phyloP scores from a whole-genome alignment of 92 coral and sea anemone species.

The Umimayanthus kanabou region DNA sequence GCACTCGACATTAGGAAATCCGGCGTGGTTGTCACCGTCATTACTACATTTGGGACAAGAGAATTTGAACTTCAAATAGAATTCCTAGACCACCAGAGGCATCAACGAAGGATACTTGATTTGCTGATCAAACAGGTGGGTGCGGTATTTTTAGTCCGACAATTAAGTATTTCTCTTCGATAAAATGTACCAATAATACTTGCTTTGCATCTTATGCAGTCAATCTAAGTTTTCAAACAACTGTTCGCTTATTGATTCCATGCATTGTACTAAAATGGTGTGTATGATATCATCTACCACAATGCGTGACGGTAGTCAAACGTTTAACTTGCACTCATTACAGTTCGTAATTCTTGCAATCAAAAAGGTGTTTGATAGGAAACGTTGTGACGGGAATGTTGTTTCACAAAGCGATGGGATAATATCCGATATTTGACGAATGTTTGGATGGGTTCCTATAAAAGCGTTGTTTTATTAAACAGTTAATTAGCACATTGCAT shows the following conservation, averaged over 20 bases:
- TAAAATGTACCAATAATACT: neutral
- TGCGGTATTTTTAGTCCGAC: constrained; percentile 1
- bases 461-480: too few species aligned
- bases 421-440: too few species aligned
- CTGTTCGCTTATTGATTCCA: constrained; percentile 10
- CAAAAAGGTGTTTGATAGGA: too few species aligned
- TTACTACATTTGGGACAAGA: neutral
- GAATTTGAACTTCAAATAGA: neutral
- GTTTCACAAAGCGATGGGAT: too few species aligned
- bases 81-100: neutral
- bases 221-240: neutral
- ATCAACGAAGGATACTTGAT: neutral
- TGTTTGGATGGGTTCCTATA: too few species aligned
- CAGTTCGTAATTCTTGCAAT: too few species aligned
- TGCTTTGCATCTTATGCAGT: too few species aligned
- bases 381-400: too few species aligned
- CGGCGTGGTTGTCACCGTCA: constrained; percentile 10
- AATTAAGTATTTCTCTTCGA: neutral
- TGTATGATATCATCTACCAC: neutral
- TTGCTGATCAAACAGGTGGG: constrained; percentile 4
- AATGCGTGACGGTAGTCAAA: too few species aligned
- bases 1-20: constrained; percentile 5
- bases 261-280: neutral
- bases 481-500: too few species aligned
- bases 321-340: too few species aligned